Evolutionary conservation across 2,888 invertebrate species (phyloP), one percentile per base, ranked within the genome.

Genomic region (Sinohyriopsis cumingii): DNA sequence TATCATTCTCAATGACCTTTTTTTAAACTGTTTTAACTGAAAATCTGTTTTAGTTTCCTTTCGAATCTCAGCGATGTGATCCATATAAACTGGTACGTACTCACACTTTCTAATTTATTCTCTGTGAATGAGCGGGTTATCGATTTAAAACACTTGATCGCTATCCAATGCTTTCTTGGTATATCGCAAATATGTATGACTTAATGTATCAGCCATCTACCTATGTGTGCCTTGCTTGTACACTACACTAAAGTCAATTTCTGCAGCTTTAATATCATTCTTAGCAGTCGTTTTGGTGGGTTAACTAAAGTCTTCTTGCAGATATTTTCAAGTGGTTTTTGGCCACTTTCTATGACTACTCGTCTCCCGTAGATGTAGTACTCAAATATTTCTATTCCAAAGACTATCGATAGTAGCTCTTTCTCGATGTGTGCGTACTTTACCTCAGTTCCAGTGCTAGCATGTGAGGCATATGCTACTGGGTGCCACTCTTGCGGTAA

Each of bases 341-440:
- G 82, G 33, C 75, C 77, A 55, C 62, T 76, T 57, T 78, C 68
- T 0, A 81, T 77, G 15, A 55, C 22, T 0, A 77, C 60, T 22
- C 28, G 25, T 24, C 74, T 63, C 4, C 78, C 81, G 63, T 75
- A 82, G 3, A 66, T 70, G 64, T 78, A 79, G 20, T 72, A 63
- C 60, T 78, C 69, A 62, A 78, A 83, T 24, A 71, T 76, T 61
- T 73, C 69, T 5, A 71, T 59, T 7, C 69, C 71, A 28, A 74
- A 81, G 15, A 76, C 74, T 12, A 84, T 65, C 2, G 78, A 71
- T 1, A 81, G 65, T 6, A 73, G 55, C 59, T 81, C 84, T 57
- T 81, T 79, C 65, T 84, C 81, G 18, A 82, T 80, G 56, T 82
- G 77, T 12, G 79, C 78, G 59, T 79, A 82, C 9, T 65, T 55